phyloP scores from a whole-genome alignment of 1,140 invertebrate species.

The Plectus sambesii region DNA sequence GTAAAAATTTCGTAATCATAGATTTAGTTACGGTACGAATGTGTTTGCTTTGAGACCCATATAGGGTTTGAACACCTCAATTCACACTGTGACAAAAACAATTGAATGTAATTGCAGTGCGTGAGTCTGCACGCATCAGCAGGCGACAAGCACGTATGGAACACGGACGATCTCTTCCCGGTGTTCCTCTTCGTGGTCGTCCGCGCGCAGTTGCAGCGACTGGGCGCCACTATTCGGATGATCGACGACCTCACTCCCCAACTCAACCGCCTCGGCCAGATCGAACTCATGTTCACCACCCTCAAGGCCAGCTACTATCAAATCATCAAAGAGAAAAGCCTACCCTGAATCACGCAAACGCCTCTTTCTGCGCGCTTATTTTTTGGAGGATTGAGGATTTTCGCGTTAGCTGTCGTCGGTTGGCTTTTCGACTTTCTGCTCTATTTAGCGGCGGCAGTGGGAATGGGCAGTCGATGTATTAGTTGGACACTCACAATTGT shows the following conservation, averaged over 20 bases:
- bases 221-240: slow-evolving; percentile 71
- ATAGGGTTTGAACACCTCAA: slow-evolving; percentile 48
- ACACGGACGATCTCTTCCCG: slow-evolving; percentile 73
- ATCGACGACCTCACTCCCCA: slow-evolving; percentile 70
- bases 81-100: too few relatives aligned
- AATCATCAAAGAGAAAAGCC: slow-evolving; percentile 25
- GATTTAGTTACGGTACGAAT: too few relatives aligned
- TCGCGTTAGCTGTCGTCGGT: too few relatives aligned
- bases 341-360: too few relatives aligned
- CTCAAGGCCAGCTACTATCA: slow-evolving; percentile 53
- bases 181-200: slow-evolving; percentile 73
- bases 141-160: slow-evolving; percentile 57
- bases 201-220: slow-evolving; percentile 63
- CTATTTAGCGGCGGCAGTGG: too few relatives aligned
- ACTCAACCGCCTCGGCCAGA: slow-evolving; percentile 61
- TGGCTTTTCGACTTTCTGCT: too few relatives aligned
- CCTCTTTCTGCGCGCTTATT: too few relatives aligned
- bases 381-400: too few relatives aligned
- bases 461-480: too few relatives aligned
- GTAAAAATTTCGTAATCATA: too few relatives aligned
- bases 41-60: too few relatives aligned
- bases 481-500: too few relatives aligned
- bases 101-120: slow-evolving; percentile 26
- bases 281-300: slow-evolving; percentile 72
- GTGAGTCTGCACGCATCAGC: slow-evolving; percentile 22